These are phyloP conservation scores for Anagrus nilaparvatae DNA, from an alignment of 1,140 invertebrate species.

Conservation along the genomic window DNA sequence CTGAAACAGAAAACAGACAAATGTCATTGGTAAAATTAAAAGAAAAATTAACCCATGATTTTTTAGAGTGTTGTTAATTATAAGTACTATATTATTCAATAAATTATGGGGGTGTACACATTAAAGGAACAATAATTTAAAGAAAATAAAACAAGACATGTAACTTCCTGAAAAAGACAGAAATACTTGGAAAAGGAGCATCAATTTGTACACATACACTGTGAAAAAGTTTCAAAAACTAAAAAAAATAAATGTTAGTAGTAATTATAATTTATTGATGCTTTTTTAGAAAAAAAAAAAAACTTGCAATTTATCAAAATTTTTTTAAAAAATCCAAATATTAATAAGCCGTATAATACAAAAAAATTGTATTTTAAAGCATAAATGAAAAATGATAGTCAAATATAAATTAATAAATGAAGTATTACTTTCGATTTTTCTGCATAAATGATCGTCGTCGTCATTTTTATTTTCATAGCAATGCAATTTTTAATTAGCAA, in stretches of 20 bases:
- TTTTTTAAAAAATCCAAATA: too few species aligned
- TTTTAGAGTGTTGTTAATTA: slow-evolving; percentile 6
- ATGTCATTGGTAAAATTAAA: neutral
- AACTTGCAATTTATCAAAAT: too few species aligned
- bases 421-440: slow-evolving; percentile 32
- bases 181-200: slow-evolving; percentile 29
- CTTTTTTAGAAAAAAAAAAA: slow-evolving; percentile 15
- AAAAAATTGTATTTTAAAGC: too few species aligned
- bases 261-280: slow-evolving; percentile 6
- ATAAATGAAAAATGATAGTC: too few species aligned
- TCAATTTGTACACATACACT: neutral
- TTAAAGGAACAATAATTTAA: slow-evolving; percentile 16
- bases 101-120: slow-evolving; percentile 18
- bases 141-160: slow-evolving; percentile 34
- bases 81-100: too few species aligned
- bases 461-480: too few species aligned
- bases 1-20: too few species aligned
- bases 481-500: too few species aligned
- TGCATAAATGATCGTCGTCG: slow-evolving; percentile 18
- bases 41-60: neutral
- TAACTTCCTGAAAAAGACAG: slow-evolving; percentile 40
- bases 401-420: too few species aligned
- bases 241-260: slow-evolving; percentile 7
- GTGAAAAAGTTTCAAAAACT: neutral
- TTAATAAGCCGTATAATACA: too few species aligned